Base-by-base conservation (phyloP, 2,888 invertebrate species). In the Teinopalpus imperialis region DNA sequence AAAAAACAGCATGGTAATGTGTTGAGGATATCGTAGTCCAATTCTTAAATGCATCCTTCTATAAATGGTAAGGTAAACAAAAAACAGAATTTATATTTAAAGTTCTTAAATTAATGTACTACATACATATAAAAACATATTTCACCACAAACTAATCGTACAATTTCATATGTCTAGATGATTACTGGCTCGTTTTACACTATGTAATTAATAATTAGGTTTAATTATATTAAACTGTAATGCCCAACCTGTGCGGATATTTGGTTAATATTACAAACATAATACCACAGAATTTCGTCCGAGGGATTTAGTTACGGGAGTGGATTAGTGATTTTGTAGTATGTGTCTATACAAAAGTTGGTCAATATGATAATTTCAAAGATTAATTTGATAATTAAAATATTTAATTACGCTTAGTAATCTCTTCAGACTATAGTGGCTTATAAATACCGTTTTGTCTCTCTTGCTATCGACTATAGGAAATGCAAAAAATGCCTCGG, bases 141-240 rank as follows among this genome's bases (percentile, higher is more conserved):
- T 43, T 35, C 3, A 23, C 10, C 13, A 16, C 37, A 37, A 23
- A 30, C 23, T 44, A 18, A 10, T n/a, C 4, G 16, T 39, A 32
- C 3, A 21, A 12, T 32, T 40, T 40, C 32, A 40, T 29, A 29
- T 16, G 34, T 34, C 23, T 45, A 40, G 16, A 23, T 46, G 35
- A 40, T 29, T 40, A 21, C 20, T 16, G 27, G 34, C 7, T 46
- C 45, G 29, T 46, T 40, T 46, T 46, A 46, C 40, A 29, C 34
- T 40, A 40, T 20, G 5, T 46, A 46, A 46, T 46, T 46, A 40
- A 46, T 46, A 46, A 40, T 40, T 46, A 40, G 32, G 40, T 23
- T 29, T 40, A 34, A 46, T 46, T 46, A 40, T 46, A 46, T 46
- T 46, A 40, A 46, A 46, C 31, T 46, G 40, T 40, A 46, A 46